A percentile compares a stretch with the other conserved stretches of the same genome.
These are phyloP conservation scores for Platyrinchus mystaceus DNA, from an alignment of 2,797 vertebrate genomes.

Conservation along the genomic window DNA sequence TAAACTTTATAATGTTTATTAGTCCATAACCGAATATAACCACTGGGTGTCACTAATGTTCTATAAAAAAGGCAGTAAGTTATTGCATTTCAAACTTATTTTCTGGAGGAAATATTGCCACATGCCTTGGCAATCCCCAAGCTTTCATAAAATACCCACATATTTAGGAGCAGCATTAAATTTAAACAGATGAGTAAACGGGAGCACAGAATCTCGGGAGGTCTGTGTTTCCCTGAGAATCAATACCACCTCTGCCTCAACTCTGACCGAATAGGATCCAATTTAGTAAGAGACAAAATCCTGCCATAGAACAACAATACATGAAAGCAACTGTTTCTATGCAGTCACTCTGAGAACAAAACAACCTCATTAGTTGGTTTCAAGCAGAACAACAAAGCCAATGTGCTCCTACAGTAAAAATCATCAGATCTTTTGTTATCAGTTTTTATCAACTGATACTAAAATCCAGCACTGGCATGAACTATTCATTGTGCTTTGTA, in stretches of 20 bases:
- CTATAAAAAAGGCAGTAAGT: neutral
- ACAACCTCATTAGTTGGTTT: neutral
- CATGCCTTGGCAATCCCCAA: neutral
- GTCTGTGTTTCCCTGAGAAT: neutral
- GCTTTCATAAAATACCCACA: neutral
- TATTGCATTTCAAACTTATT: neutral
- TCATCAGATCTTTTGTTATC: neutral
- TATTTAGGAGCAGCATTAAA: neutral
- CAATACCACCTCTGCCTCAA: neutral
- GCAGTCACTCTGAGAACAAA: neutral
- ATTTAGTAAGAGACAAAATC: neutral
- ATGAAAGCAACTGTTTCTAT: neutral
- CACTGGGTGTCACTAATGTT: constrained; percentile 58
- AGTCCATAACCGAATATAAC: neutral
- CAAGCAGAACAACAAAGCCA: constrained; percentile 2
- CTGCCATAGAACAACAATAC: neutral
- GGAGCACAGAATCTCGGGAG: neutral
- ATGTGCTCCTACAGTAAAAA: neutral
- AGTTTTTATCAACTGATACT: neutral
- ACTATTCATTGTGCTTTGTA: neutral
- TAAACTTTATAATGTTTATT: neutral
- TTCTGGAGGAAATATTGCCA: neutral
- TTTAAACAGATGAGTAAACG: neutral
- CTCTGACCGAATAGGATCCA: neutral
- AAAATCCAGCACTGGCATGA: neutral